Percentiles rank a stretch among this genome's conserved stretches.
These are phyloP conservation scores for Leucozona laternaria DNA, from an alignment of 2,888 invertebrate species.

Conservation along the genomic window DNA sequence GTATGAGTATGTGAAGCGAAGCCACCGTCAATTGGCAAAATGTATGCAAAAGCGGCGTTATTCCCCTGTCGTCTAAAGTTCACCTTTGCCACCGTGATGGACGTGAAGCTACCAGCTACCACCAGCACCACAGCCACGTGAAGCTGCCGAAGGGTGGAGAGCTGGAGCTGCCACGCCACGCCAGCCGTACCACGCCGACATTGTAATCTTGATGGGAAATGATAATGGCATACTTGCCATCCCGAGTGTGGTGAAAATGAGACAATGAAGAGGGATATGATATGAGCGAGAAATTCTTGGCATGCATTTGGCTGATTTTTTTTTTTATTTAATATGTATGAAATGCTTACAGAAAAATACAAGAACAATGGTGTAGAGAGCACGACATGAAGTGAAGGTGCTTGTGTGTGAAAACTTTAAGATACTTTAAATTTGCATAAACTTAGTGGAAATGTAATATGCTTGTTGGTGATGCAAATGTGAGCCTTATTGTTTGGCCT, in stretches of 20 bases:
- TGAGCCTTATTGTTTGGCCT: not conserved
- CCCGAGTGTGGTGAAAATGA: slow-evolving; percentile 46
- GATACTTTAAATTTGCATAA: not conserved
- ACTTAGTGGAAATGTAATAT: not conserved
- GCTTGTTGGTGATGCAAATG: not conserved
- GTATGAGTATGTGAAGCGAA: slow-evolving; percentile 12
- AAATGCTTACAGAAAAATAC: not conserved
- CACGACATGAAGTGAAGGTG: not conserved
- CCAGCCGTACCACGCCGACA: too few species aligned
- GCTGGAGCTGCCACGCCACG: slow-evolving; percentile 3
- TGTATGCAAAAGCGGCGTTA: slow-evolving; percentile 56
- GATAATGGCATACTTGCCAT: slow-evolving; percentile 63
- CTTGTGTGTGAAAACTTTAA: not conserved
- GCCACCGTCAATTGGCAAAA: slow-evolving; percentile 55
- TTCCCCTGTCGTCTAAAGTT: slow-evolving; percentile 9
- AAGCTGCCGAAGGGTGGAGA: not conserved
- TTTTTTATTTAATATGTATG: not conserved
- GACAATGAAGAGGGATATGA: slow-evolving; percentile 54
- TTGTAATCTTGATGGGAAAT: slow-evolving; percentile 60
- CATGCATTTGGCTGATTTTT: slow-evolving; percentile 38
- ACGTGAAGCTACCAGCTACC: not conserved
- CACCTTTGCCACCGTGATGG: not conserved
- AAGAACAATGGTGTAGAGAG: not conserved
- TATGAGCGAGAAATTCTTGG: slow-evolving; percentile 52
- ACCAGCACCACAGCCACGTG: not conserved